Base-by-base conservation (phyloP, 2,888 invertebrate genomes). In the Acleris emargana region DNA sequence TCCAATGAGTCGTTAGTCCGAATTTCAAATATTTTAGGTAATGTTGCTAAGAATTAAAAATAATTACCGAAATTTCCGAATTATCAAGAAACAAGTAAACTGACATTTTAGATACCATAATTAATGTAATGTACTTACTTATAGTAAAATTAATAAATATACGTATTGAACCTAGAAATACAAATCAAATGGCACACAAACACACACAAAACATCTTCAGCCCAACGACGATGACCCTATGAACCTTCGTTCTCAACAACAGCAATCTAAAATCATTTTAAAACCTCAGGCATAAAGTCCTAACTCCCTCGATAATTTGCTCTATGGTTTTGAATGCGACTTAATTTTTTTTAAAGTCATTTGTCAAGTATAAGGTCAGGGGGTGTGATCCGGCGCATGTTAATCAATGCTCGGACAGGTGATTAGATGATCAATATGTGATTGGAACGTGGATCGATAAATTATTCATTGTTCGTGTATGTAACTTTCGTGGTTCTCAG, bases 281-380 rank as follows among this genome's bases (percentile, higher is more conserved):
- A 47, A 6, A 3, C 28, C 28, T 7, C 9, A 45, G 0, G 13
- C 11, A 17, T 32, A 60, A 61, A 47, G 51, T 16, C 5, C 38
- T 32, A 45, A 57, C 6, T 60, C 3, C 51, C 22, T 32, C 47
- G 51, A 38, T 18, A 20, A 25, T 47, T 45, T 25, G n/a, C 28
- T n/a, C 7, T 4, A 47, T 18, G 58, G 17, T 18, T 49, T 58
- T 60, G 25, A 57, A 59, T 20, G 47, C 62, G 67, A 60, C 68
- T 67, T 57, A 77, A 77, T 81, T 78, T 80, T 80, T 74, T 66
- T 73, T 55, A 76, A 79, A 82, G 83, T 80, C 84, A 87, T 88
- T 88, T 88, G 88, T 88, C 88, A 88, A 82, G 74, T 68, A 73
- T 70, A 66, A 75, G 84, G 87, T 87, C 87, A 84, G 77, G 84